A percentile compares a stretch with the other conserved stretches of the same genome.
Conservation (phyloP, 2,888 invertebrate genomes). For the Rhingia campestris region DNA sequence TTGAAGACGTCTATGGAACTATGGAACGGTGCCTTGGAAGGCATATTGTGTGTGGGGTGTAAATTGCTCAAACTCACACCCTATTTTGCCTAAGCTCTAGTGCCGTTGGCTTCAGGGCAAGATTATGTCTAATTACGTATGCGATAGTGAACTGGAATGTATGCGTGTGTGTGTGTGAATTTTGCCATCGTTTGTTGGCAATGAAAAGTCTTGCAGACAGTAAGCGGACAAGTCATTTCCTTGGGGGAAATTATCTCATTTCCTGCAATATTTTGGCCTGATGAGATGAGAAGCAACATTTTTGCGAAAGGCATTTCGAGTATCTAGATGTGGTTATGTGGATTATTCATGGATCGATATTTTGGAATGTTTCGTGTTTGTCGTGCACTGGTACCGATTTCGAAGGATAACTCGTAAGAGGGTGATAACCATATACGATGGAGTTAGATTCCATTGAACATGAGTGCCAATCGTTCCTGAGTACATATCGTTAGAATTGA, state of each 20-base stretch:
- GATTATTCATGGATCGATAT: background rate
- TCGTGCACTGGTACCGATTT: too few relatives aligned
- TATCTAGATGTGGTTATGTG: background rate
- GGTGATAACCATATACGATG: too few relatives aligned
- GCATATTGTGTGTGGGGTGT: constrained; percentile 61
- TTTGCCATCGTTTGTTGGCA: background rate
- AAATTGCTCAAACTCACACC: constrained; percentile 60
- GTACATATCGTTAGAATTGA: too few relatives aligned
- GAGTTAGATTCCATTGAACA: too few relatives aligned
- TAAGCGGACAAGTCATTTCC: constrained; percentile 60
- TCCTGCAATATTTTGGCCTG: constrained; percentile 25
- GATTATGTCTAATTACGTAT: constrained; percentile 45
- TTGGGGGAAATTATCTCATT: constrained; percentile 67
- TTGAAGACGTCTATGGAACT: constrained; percentile 30
- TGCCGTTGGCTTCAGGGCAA: constrained; percentile 34
- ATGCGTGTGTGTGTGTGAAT: too few relatives aligned
- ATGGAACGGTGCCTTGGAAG: constrained; percentile 3
- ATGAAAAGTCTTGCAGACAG: constrained; percentile 23
- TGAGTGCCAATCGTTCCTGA: too few relatives aligned
- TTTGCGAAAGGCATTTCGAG: background rate
- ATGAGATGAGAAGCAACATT: background rate
- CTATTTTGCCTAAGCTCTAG: constrained; percentile 2
- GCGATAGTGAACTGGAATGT: constrained; percentile 2
- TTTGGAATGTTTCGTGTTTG: too few relatives aligned
- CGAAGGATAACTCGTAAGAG: too few relatives aligned